Conservation (phyloP, 2,113 vertebrate species). For the Machaerirhynchus nigripectus region DNA sequence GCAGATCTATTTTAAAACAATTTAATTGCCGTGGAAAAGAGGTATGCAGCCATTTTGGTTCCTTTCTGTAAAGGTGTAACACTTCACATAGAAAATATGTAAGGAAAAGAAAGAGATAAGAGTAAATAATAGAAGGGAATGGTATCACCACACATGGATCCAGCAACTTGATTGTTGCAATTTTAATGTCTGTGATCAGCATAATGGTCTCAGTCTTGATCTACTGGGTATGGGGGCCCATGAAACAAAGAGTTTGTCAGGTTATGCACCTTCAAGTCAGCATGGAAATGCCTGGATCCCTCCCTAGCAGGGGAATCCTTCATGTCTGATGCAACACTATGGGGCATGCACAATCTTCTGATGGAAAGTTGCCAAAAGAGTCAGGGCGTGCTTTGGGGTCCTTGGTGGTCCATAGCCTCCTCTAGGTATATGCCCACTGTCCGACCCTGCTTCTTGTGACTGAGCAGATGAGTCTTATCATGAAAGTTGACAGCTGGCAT, state of each 20-base stretch:
- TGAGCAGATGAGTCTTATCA: not conserved
- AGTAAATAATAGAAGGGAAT: not conserved
- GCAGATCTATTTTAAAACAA: not conserved
- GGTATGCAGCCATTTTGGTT: fast-evolving
- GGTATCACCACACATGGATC: not conserved
- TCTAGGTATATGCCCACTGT: not conserved
- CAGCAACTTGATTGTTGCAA: not conserved
- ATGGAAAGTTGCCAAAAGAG: not conserved
- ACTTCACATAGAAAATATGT: not conserved
- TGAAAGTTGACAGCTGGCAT: fast-evolving
- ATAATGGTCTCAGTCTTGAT: not conserved
- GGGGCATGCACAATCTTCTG: too few relatives aligned
- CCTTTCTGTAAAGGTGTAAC: not conserved
- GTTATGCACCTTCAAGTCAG: not conserved
- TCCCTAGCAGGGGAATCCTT: not conserved
- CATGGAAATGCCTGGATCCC: not conserved
- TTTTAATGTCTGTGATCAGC: not conserved
- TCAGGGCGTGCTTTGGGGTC: fast-evolving
- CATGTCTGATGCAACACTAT: not conserved
- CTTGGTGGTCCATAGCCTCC: not conserved
- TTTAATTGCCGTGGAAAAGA: not conserved
- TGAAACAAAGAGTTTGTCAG: not conserved
- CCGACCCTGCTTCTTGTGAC: not conserved
- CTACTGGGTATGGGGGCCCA: fast-evolving
- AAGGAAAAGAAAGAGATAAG: not conserved